Evolutionary conservation across 2,888 invertebrate species (phyloP).

Genomic region (Sphaerophoria taeniata): DNA sequence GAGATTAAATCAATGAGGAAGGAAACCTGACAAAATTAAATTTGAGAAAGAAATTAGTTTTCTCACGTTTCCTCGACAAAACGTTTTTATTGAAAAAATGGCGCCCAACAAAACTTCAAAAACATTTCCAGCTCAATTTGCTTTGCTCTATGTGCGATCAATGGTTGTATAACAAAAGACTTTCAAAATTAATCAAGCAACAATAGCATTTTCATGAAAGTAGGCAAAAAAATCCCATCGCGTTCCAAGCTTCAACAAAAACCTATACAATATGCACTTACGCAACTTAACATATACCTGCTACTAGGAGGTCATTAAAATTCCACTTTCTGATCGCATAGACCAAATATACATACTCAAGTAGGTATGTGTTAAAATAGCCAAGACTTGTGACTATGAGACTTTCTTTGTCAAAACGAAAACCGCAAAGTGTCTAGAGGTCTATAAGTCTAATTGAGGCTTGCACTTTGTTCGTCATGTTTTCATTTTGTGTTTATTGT

Average conservation of each 20-base stretch:
- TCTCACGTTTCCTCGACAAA: background rate
- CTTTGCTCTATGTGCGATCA: background rate
- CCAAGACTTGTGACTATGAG: background rate
- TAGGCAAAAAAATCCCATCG: slow-evolving; percentile 17
- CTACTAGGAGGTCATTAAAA: slow-evolving; percentile 16
- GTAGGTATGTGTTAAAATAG: background rate
- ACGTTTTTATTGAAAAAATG: background rate
- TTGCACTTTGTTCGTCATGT: slow-evolving; percentile 40
- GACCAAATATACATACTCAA: slow-evolving; percentile 15
- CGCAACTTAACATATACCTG: slow-evolving; percentile 33
- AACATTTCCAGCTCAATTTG: background rate
- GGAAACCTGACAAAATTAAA: no score
- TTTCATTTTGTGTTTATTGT: slow-evolving; percentile 6
- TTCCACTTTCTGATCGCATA: slow-evolving; percentile 35
- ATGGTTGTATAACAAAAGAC: slow-evolving; percentile 19
- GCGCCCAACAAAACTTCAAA: slow-evolving; percentile 9
- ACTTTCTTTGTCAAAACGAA: slow-evolving; percentile 44
- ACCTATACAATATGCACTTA: slow-evolving; percentile 15
- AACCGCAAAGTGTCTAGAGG: background rate
- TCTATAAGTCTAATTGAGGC: background rate
- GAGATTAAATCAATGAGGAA: no score
- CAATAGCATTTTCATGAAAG: background rate
- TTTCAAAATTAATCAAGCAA: slow-evolving; percentile 23
- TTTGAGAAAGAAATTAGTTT: no score
- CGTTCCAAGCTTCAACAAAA: background rate